phyloP scores from a whole-genome alignment of 2,888 invertebrate genomes.

The Apotomis betuletana region DNA sequence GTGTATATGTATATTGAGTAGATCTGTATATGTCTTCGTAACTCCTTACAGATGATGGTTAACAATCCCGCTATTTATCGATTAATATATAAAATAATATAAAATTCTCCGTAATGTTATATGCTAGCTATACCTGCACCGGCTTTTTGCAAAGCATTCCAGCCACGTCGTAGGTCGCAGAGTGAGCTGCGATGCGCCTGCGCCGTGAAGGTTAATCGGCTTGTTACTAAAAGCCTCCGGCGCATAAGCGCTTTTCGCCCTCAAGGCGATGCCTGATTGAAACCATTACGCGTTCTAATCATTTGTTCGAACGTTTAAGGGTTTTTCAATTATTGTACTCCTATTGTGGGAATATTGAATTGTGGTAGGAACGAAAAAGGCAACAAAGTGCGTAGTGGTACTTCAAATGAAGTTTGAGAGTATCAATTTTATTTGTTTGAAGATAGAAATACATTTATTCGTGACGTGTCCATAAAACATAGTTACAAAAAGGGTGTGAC shows the following conservation, averaged over 20 bases:
- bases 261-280: slow-evolving; percentile 36
- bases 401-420: too few species aligned
- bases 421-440: too few species aligned
- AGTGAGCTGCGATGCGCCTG: slow-evolving; percentile 39
- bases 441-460: too few species aligned
- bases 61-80: too few species aligned
- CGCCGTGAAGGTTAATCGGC: slow-evolving; percentile 53
- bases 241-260: slow-evolving; percentile 28
- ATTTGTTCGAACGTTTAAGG: slow-evolving; percentile 15
- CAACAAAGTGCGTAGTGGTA: neutral
- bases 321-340: neutral
- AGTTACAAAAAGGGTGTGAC: too few species aligned
- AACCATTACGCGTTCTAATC: slow-evolving; percentile 23
- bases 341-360: neutral
- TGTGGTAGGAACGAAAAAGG: neutral
- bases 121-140: neutral
- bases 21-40: too few species aligned
- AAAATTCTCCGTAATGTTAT: too few species aligned
- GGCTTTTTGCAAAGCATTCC: neutral
- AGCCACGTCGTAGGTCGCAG: slow-evolving; percentile 5
- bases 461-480: too few species aligned
- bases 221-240: slow-evolving; percentile 48
- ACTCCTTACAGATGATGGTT: too few species aligned
- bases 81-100: too few species aligned
- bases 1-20: too few species aligned